phyloP scores from a whole-genome alignment of 23 tunicate genomes.

The Aplidium turbinatum region DNA sequence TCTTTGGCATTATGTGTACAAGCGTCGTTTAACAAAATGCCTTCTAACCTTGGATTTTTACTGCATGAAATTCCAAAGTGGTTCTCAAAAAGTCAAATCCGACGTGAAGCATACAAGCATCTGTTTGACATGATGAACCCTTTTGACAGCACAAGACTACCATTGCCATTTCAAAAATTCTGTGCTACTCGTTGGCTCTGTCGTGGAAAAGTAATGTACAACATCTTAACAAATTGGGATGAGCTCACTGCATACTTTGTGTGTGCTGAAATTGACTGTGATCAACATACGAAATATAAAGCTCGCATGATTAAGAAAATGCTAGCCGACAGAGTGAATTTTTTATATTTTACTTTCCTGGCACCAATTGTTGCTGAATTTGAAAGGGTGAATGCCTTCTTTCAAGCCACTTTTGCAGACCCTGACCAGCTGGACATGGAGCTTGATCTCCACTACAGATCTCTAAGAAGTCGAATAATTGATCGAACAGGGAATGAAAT shows the following conservation, averaged over 20 bases:
- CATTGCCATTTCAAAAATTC: slow-evolving; percentile 6
- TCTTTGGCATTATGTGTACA: slow-evolving; percentile 20
- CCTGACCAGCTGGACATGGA: slow-evolving; percentile 7
- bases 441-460: background rate
- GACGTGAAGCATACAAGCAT: slow-evolving; percentile 1
- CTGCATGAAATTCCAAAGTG: slow-evolving; percentile 6
- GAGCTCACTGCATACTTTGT: slow-evolving; percentile 1
- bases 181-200: background rate
- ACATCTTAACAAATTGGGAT: slow-evolving; percentile 15
- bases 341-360: slow-evolving; percentile 12
- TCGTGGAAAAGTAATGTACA: slow-evolving; percentile 14
- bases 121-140: slow-evolving; percentile 6
- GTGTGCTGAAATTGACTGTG: slow-evolving; percentile 16
- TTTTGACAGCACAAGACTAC: background rate
- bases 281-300: slow-evolving; percentile 6
- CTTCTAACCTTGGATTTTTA: slow-evolving; percentile 5
- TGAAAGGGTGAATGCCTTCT: slow-evolving; percentile 10
- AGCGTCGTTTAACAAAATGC: slow-evolving; percentile 1
- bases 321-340: slow-evolving; percentile 13
- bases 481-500: no score
- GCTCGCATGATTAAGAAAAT: slow-evolving; percentile 10
- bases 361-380: background rate
- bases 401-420: slow-evolving; percentile 4
- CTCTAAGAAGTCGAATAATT: no score
- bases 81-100: slow-evolving; percentile 16